A percentile compares a stretch with the other conserved stretches of the same genome.
Evolutionary conservation across 2,113 vertebrate genomes (phyloP).

Genomic region (Zapus hudsonius): DNA sequence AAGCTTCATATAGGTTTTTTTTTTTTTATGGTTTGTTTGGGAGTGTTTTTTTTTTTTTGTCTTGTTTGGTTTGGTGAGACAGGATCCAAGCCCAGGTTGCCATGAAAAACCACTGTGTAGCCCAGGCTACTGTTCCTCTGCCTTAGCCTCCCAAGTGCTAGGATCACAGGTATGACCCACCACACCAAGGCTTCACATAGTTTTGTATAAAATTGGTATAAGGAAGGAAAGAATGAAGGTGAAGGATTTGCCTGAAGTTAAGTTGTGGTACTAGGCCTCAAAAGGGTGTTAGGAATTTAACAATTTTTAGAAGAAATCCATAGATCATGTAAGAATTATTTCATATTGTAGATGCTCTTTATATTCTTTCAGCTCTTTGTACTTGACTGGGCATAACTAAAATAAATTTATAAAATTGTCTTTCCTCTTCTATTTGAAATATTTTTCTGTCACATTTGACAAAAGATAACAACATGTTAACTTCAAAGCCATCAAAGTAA

Average conservation of each 20-base stretch:
- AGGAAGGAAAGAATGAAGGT: neutral
- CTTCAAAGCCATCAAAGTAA: neutral
- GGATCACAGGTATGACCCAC: neutral
- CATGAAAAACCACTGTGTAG: neutral
- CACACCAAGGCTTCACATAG: neutral
- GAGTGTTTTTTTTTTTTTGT: neutral
- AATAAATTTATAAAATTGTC: neutral
- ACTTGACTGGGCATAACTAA: neutral
- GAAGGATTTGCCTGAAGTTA: neutral
- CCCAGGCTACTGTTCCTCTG: neutral
- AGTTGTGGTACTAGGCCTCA: neutral
- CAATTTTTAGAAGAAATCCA: neutral
- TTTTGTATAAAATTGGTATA: neutral
- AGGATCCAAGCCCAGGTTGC: neutral
- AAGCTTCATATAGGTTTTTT: neutral
- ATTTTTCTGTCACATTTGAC: neutral
- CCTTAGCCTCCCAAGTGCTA: neutral
- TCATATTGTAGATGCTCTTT: neutral
- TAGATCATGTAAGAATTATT: neutral
- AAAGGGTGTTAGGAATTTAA: slow-evolving; percentile 2
- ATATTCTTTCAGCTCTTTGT: neutral
- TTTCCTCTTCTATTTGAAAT: slow-evolving; percentile 15
- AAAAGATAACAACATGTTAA: neutral
- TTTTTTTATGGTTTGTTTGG: neutral
- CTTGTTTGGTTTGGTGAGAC: neutral